phyloP scores from a whole-genome alignment of 2,888 invertebrate genomes.

The Aromia moschata region DNA sequence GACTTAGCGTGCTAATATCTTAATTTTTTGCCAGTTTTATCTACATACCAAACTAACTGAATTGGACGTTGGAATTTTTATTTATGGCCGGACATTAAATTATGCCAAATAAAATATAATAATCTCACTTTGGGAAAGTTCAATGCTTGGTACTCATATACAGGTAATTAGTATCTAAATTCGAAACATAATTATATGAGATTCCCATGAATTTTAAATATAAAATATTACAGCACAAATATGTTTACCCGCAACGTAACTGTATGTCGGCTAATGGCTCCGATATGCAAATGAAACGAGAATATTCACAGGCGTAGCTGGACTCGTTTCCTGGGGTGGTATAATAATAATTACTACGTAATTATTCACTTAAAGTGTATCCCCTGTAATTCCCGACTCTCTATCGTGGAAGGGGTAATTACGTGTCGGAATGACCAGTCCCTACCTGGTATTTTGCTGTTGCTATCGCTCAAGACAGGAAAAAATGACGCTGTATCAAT shows the following conservation, averaged over 20 bases:
- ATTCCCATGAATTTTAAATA: slow-evolving; percentile 25
- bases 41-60: too few relatives aligned
- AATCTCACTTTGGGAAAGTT: slow-evolving; percentile 1
- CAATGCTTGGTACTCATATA: background rate
- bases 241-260: slow-evolving; percentile 33
- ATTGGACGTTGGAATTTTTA: too few relatives aligned
- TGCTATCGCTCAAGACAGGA: background rate
- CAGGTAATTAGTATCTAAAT: slow-evolving; percentile 18
- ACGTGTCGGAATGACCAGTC: background rate
- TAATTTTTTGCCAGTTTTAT: too few relatives aligned
- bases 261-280: slow-evolving; percentile 23
- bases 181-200: slow-evolving; percentile 11
- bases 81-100: too few relatives aligned
- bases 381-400: background rate
- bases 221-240: slow-evolving; percentile 24
- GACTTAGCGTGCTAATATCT: too few relatives aligned
- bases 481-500: background rate
- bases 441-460: background rate
- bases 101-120: slow-evolving; percentile 17
- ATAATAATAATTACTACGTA: background rate
- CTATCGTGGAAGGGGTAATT: background rate
- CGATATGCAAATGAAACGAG: slow-evolving; percentile 41
- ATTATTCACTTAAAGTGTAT: background rate
- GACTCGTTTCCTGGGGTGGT: background rate
- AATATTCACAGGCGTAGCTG: slow-evolving; percentile 5